These are phyloP conservation scores for Podabrus alpinus DNA, from an alignment of 2,888 invertebrate genomes.

Conservation along the genomic window DNA sequence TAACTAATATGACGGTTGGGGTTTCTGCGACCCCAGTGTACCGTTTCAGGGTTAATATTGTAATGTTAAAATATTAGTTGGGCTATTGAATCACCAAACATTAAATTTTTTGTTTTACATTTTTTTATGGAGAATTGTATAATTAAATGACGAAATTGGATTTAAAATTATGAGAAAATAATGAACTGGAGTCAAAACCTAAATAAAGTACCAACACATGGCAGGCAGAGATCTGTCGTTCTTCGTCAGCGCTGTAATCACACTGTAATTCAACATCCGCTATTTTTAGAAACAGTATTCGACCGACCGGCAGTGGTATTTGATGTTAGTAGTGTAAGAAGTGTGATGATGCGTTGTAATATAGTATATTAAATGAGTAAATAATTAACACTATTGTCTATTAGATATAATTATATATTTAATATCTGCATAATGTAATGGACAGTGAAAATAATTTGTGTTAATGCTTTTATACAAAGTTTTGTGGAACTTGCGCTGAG, in stretches of 20 bases:
- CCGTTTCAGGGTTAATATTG: too few relatives aligned
- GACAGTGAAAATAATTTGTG: neutral
- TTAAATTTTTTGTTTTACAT: neutral
- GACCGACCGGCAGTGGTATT: slow-evolving; percentile 27
- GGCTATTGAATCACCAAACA: too few relatives aligned
- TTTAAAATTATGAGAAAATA: neutral
- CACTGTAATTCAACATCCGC: slow-evolving; percentile 20
- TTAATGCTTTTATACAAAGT: neutral
- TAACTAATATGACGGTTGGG: too few relatives aligned
- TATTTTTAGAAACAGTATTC: slow-evolving; percentile 31
- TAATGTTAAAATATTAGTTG: too few relatives aligned
- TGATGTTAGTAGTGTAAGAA: neutral
- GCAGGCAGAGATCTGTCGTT: neutral
- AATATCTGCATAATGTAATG: neutral
- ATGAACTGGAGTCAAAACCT: neutral
- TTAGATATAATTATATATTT: too few relatives aligned
- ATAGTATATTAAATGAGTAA: too few relatives aligned
- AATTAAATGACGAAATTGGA: neutral
- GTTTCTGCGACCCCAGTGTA: too few relatives aligned
- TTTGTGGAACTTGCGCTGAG: neutral
- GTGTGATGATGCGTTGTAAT: too few relatives aligned
- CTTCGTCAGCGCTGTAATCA: neutral
- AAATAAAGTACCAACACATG: neutral
- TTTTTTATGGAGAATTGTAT: neutral
- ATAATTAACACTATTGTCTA: too few relatives aligned